Conservation (phyloP, 2,797 vertebrate species). For the Tapirus indicus region DNA sequence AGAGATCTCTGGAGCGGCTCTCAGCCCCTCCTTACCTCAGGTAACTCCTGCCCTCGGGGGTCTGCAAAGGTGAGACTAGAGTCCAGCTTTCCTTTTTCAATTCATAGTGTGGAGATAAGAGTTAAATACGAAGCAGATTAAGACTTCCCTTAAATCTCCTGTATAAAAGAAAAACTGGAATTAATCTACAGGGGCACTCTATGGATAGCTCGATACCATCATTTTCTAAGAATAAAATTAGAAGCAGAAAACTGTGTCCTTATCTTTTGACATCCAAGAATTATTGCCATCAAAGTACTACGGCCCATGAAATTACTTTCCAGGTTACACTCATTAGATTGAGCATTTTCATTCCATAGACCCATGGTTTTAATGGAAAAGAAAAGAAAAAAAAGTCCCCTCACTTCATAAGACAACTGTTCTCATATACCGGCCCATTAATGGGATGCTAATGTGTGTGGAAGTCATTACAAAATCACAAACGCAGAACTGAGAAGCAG, state of each 20-base stretch:
- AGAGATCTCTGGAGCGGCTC: neutral
- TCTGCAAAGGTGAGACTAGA: neutral
- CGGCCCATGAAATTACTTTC: constrained; percentile 72
- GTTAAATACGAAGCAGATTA: constrained; percentile 76
- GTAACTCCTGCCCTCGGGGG: neutral
- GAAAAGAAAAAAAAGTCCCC: neutral
- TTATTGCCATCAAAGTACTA: constrained; percentile 67
- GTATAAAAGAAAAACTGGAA: constrained; percentile 71
- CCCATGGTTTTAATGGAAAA: constrained; percentile 64
- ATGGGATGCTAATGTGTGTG: neutral
- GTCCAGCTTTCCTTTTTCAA: constrained; percentile 73
- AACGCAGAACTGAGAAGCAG: neutral
- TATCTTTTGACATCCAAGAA: constrained; percentile 76
- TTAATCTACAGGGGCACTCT: constrained; percentile 70
- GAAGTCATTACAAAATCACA: neutral
- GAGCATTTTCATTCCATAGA: constrained; percentile 68
- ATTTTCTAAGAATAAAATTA: constrained; percentile 80
- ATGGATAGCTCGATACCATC: constrained; percentile 68
- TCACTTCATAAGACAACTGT: constrained; percentile 8
- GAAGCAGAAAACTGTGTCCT: constrained; percentile 72
- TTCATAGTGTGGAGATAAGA: constrained; percentile 70
- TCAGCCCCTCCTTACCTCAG: neutral
- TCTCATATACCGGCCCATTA: neutral
- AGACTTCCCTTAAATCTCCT: constrained; percentile 69
- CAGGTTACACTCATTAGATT: constrained; percentile 58